These are phyloP conservation scores for Scaptomyza polygonia DNA, from an alignment of 2,888 invertebrate species.

Conservation along the genomic window DNA sequence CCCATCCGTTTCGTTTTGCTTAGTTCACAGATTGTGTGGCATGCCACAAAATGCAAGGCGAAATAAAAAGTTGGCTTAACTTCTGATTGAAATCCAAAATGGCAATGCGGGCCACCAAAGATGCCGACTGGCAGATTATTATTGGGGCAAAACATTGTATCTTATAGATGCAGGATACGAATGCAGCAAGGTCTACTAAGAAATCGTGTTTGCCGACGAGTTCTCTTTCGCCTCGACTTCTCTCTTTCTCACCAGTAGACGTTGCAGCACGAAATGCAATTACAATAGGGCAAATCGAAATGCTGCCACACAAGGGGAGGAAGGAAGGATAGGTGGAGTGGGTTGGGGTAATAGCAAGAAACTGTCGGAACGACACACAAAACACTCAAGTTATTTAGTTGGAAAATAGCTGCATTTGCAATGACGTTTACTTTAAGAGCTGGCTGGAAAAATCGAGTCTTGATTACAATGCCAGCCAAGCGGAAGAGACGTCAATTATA, in stretches of 20 bases:
- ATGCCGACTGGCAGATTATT: conserved; percentile 70
- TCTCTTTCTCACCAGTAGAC: conserved; percentile 27
- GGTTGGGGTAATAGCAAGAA: neutral
- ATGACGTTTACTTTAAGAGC: conserved; percentile 35
- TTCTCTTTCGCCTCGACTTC: conserved; percentile 36
- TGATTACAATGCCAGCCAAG: conserved; percentile 65
- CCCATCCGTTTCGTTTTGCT: conserved; percentile 20
- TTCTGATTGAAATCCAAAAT: conserved; percentile 69
- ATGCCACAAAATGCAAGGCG: conserved; percentile 51
- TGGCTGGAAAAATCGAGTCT: conserved; percentile 28
- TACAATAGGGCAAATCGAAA: conserved; percentile 71
- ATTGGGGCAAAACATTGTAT: conserved; percentile 47
- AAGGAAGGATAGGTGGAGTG: neutral
- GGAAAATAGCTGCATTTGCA: conserved; percentile 39
- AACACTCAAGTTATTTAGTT: conserved; percentile 27
- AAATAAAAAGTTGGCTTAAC: conserved; percentile 36
- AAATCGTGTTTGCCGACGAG: conserved; percentile 56
- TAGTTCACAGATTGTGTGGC: conserved; percentile 23
- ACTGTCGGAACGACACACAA: conserved; percentile 13
- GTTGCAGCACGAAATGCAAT: conserved; percentile 79
- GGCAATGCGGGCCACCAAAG: conserved; percentile 69
- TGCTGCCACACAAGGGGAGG: conserved; percentile 14
- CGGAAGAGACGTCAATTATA: conserved; percentile 74
- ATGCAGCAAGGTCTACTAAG: conserved; percentile 7
- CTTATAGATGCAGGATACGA: conserved; percentile 11